Conservation (phyloP, 2,113 vertebrate genomes). For the Plotosus lineatus region DNA sequence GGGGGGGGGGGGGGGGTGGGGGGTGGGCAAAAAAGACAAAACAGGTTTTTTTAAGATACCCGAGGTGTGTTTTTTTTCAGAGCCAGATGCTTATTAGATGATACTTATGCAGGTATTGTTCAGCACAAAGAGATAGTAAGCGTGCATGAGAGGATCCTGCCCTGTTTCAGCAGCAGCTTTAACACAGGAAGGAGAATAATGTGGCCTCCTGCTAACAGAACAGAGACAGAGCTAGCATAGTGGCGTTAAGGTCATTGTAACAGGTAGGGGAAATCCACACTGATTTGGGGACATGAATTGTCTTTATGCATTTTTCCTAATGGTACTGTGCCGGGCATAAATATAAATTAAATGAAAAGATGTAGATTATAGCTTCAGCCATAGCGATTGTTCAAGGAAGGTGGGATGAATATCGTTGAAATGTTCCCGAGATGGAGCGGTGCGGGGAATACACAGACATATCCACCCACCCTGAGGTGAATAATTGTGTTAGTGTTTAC, state of each 20-base stretch:
- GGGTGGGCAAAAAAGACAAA: constrained; percentile 3
- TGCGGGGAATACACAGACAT: too few species aligned
- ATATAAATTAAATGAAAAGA: too few species aligned
- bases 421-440: too few species aligned
- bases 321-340: too few species aligned
- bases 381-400: too few species aligned
- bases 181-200: not conserved
- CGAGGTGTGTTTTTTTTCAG: constrained; percentile 20
- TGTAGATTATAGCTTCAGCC: too few species aligned
- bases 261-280: not conserved
- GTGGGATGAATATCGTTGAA: too few species aligned
- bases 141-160: constrained; percentile 24
- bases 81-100: constrained; percentile 44
- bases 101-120: constrained; percentile 43
- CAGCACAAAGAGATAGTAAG: constrained; percentile 29
- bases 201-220: constrained; percentile 1
- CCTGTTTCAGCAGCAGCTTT: constrained; percentile 26
- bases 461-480: too few species aligned
- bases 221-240: not conserved
- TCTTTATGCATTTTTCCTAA: not conserved
- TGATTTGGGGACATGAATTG: not conserved
- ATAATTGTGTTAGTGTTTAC: too few species aligned
- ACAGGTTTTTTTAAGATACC: constrained; percentile 30
- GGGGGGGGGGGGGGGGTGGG: too few species aligned
- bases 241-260: not conserved